These are phyloP conservation scores for Tupaia chinensis DNA, from an alignment of 2,113 vertebrate genomes.

Conservation along the genomic window DNA sequence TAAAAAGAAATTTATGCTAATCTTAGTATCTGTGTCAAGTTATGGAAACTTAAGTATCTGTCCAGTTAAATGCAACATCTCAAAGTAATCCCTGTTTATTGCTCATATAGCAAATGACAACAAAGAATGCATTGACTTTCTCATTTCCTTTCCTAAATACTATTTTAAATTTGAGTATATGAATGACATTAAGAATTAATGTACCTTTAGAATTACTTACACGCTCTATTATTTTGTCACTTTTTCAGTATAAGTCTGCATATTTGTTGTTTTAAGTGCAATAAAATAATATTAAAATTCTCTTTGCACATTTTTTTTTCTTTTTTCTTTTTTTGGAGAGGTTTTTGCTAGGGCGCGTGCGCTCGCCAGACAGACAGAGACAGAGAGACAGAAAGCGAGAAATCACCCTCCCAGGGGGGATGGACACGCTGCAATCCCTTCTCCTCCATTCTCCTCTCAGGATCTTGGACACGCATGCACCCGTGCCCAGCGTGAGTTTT, in stretches of 20 bases:
- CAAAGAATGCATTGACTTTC: background rate
- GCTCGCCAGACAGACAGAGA: too few relatives aligned
- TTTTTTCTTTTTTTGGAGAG: too few relatives aligned
- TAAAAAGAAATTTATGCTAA: constrained; percentile 32
- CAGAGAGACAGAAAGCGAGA: too few relatives aligned
- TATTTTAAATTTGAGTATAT: background rate
- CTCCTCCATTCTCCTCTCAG: too few relatives aligned
- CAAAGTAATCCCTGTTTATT: background rate
- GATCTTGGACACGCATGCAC: too few relatives aligned
- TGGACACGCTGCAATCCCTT: too few relatives aligned
- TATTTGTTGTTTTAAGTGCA: background rate
- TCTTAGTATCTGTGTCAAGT: background rate
- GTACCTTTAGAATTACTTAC: background rate
- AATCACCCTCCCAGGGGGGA: too few relatives aligned
- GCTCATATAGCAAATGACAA: background rate
- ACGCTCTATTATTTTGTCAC: background rate
- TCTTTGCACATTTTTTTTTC: too few relatives aligned
- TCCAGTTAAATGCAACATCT: background rate
- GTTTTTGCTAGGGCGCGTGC: too few relatives aligned
- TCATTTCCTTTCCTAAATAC: background rate
- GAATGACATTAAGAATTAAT: background rate
- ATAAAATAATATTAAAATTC: background rate
- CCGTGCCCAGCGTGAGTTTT: too few relatives aligned
- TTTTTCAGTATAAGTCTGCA: background rate
- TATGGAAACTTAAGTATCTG: background rate